Conservation (phyloP, 2,113 vertebrate genomes). For the Phoenicopterus ruber region DNA sequence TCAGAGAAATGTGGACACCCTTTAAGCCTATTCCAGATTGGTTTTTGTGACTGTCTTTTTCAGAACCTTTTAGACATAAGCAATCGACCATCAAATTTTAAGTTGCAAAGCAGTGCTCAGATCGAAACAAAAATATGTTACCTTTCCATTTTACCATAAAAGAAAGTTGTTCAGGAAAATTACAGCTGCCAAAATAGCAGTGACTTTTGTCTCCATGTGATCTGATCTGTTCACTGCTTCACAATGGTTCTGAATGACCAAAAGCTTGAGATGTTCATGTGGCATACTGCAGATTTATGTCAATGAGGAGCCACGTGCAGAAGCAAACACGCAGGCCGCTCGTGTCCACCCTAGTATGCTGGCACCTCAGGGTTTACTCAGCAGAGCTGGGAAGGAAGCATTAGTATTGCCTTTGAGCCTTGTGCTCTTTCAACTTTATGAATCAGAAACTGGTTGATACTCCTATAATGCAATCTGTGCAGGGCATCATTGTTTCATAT, state of each 20-base stretch:
- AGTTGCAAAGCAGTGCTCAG: not conserved
- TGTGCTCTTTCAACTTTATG: not conserved
- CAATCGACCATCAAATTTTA: not conserved
- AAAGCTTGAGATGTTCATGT: not conserved
- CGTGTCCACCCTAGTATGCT: not conserved
- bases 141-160: not conserved
- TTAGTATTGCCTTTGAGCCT: not conserved
- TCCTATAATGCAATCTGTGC: not conserved
- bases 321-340: not conserved
- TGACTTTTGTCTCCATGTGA: not conserved
- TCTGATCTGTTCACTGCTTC: not conserved
- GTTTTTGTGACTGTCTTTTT: not conserved
- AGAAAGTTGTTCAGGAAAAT: not conserved
- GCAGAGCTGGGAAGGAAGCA: not conserved
- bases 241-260: not conserved
- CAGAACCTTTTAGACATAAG: not conserved
- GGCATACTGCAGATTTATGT: not conserved
- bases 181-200: not conserved
- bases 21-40: not conserved
- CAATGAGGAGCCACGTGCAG: not conserved
- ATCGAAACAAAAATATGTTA: not conserved
- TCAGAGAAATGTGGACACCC: not conserved
- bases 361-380: not conserved
- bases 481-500: not conserved
- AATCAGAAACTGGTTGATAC: not conserved